These are phyloP conservation scores for Aphis craccivora DNA, from an alignment of 1,140 invertebrate genomes.

Conservation along the genomic window DNA sequence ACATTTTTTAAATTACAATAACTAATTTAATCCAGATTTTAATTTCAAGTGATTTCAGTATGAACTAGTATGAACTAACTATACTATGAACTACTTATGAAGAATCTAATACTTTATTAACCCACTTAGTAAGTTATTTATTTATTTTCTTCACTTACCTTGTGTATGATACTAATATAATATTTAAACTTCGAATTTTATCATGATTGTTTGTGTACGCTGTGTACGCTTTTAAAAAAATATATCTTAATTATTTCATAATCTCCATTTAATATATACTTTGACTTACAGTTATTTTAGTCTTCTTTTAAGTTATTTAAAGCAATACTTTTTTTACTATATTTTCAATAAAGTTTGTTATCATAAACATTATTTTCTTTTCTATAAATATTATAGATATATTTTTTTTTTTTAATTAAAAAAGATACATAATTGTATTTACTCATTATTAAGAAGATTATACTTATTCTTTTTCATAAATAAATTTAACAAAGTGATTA, in stretches of 20 bases:
- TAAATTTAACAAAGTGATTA: background rate
- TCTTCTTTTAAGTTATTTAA: background rate
- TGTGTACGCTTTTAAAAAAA: background rate
- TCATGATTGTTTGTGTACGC: background rate
- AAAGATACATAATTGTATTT: background rate
- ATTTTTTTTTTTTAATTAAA: slow-evolving; percentile 14
- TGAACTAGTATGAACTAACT: no score
- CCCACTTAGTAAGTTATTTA: background rate
- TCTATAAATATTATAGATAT: background rate
- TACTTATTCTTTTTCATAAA: background rate
- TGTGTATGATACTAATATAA: background rate
- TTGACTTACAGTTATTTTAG: background rate
- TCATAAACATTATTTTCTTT: background rate
- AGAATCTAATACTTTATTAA: no score
- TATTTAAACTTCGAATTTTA: background rate
- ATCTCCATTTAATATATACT: background rate
- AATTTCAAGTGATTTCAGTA: no score
- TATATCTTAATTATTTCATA: background rate
- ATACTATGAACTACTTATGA: no score
- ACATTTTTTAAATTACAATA: no score
- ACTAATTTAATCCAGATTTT: no score
- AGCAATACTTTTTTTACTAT: background rate
- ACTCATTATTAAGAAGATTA: background rate
- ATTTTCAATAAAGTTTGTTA: background rate
- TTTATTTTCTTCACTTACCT: background rate